Evolutionary conservation across 2,113 vertebrate genomes (phyloP), one percentile per base, ranked within the genome.

Genomic region (Bothrops jararaca): DNA sequence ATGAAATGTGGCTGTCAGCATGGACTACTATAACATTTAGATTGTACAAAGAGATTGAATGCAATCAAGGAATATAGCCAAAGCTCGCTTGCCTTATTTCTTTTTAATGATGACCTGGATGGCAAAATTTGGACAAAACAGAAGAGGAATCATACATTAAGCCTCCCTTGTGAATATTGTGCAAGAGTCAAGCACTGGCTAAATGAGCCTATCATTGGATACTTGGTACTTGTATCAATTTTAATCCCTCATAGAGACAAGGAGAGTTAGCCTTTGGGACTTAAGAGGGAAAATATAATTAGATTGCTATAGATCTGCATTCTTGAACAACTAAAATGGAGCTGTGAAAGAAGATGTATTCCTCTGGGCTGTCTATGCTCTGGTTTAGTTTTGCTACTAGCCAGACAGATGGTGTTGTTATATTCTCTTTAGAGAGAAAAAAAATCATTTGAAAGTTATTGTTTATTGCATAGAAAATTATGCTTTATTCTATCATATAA

Each of bases 381-480:
- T 88, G 26, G 91, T 89, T 90, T 92, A 58, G 12, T 23, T 88
- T 0, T 0, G 0, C 3, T 90, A 12, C 3, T 91, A 91, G 87
- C 91, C 22, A 58, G 53, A 50, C 88, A 92, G 88, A 92, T 92
- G 92, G 74, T 90, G 74, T 85, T 50, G 53, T 58, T 56, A 58
- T 50, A 85, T 90, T 92, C 56, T 92, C 42, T 39, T 89, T 60
- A 60, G 69, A 74, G 92, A 85, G 54, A 90, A 86, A 92, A 92
- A 64, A 90, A 54, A 89, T 92, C 54, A 90, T 23, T 39, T 10
- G 48, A 15, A 42, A 8, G 0, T 69, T 90, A 22, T 85, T 91
- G 22, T 89, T 50, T 92, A 74, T 52, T 29, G 42, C 48, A 86
- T 5, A 56, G 2, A 15, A 6, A 64, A 56, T 5, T 92, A 5